Percentiles rank a stretch among this genome's conserved stretches.
These are phyloP conservation scores for Pelecanoides urinatrix DNA, from an alignment of 2,113 vertebrate genomes.

Conservation along the genomic window DNA sequence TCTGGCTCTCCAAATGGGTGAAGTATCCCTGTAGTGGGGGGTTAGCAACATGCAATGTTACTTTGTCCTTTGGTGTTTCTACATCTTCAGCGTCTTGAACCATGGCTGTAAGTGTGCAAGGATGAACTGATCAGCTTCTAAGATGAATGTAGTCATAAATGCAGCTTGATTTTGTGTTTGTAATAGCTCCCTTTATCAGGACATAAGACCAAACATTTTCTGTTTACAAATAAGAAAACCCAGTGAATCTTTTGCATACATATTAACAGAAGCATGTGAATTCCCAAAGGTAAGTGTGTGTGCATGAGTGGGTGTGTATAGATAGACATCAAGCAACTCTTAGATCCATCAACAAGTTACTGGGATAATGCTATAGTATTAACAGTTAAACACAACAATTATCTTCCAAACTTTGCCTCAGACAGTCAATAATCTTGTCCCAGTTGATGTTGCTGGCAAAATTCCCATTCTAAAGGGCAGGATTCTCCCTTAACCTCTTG, in stretches of 20 bases:
- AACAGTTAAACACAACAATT: constrained; percentile 2
- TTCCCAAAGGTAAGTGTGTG: neutral
- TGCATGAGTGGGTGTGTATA: neutral
- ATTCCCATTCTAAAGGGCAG: neutral
- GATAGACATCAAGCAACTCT: neutral
- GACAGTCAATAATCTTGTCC: neutral
- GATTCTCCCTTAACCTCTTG: neutral
- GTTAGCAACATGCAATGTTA: constrained; percentile 64
- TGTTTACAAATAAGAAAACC: constrained; percentile 49
- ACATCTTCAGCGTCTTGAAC: constrained; percentile 70
- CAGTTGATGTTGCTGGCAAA: neutral
- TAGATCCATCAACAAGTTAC: neutral
- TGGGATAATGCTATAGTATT: neutral
- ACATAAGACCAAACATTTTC: constrained; percentile 74
- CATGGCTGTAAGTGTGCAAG: constrained; percentile 66
- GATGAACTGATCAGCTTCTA: constrained; percentile 80
- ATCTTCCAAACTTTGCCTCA: neutral
- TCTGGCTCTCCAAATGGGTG: constrained; percentile 71
- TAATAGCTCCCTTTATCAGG: constrained; percentile 65
- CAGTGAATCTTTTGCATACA: neutral
- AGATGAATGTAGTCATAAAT: constrained; percentile 74
- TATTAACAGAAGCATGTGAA: neutral
- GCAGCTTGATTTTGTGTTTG: constrained; percentile 68
- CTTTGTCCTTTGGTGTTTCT: constrained; percentile 60
- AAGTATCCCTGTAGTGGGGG: constrained; percentile 60